Evolutionary conservation across 2,888 invertebrate genomes (phyloP).

Genomic region (Eilema sororculum): DNA sequence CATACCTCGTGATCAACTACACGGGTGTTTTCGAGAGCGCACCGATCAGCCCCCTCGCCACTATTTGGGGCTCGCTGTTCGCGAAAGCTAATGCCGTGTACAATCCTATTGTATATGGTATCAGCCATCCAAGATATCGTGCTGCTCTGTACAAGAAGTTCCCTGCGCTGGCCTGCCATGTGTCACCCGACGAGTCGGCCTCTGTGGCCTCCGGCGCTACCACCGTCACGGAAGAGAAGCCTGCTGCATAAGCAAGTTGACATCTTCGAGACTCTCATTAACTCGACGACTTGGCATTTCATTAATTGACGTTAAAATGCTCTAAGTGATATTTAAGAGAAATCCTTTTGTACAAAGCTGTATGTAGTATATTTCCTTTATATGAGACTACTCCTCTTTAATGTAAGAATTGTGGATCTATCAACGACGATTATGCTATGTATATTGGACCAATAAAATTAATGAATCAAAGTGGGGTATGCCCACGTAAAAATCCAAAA

Average conservation of each 20-base stretch:
- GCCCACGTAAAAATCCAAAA: conserved; percentile 59
- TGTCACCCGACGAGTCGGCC: conserved; percentile 87
- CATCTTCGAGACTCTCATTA: background rate
- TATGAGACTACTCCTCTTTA: conserved; percentile 80
- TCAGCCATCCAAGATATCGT: conserved; percentile 94
- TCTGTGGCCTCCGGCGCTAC: conserved; percentile 90
- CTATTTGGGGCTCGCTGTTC: conserved; percentile 96
- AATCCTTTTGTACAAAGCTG: conserved; percentile 52
- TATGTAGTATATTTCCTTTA: conserved; percentile 50
- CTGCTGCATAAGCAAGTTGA: conserved; percentile 83
- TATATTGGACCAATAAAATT: conserved; percentile 73
- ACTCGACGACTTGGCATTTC: conserved; percentile 14
- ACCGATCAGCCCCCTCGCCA: conserved; percentile 92
- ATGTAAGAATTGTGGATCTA: conserved; percentile 64
- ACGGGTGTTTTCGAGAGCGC: conserved; percentile 92
- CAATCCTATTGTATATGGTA: conserved; percentile 96
- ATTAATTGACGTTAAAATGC: conserved; percentile 8
- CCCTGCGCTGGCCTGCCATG: conserved; percentile 91
- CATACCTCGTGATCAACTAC: conserved; percentile 94
- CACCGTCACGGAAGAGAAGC: conserved; percentile 89
- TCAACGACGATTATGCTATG: conserved; percentile 73
- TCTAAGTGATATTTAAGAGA: conserved; percentile 48
- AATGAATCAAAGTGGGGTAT: conserved; percentile 73
- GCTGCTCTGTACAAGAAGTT: conserved; percentile 92
- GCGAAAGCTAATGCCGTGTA: conserved; percentile 97